A percentile compares a stretch with the other conserved stretches of the same genome.
These are phyloP conservation scores for Laticauda colubrina DNA, from an alignment of 2,113 vertebrate species.

Conservation along the genomic window DNA sequence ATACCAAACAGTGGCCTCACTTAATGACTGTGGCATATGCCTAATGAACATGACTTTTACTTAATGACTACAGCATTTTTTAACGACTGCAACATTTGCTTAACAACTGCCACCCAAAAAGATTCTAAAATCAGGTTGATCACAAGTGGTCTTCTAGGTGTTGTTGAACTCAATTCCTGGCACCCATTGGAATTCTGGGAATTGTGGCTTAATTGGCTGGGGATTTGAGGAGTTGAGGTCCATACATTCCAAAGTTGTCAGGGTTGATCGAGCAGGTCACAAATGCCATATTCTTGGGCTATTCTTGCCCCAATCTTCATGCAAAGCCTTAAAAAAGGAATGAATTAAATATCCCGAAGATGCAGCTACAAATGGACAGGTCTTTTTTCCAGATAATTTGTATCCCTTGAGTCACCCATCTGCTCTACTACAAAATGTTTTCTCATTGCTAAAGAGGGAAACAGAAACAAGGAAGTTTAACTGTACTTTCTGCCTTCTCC, in stretches of 20 bases:
- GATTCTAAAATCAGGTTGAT: not conserved
- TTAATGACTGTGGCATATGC: not conserved
- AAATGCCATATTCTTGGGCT: not conserved
- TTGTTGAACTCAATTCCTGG: not conserved
- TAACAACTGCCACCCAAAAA: not conserved
- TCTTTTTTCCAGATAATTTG: conserved; percentile 37
- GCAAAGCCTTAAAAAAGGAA: conserved; percentile 6
- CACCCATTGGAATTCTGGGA: not conserved
- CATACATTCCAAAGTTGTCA: not conserved
- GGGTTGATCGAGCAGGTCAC: not conserved
- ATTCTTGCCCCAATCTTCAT: not conserved
- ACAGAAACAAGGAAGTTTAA: not conserved
- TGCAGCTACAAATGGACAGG: conserved; percentile 13
- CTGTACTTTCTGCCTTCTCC: not conserved
- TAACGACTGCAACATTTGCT: not conserved
- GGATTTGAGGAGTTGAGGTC: not conserved
- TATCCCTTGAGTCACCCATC: conserved; percentile 45
- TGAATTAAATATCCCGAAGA: conserved; percentile 17
- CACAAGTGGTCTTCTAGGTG: not conserved
- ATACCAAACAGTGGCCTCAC: not conserved
- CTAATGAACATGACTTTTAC: not conserved
- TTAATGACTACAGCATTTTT: not conserved
- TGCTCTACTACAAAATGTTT: conserved; percentile 38
- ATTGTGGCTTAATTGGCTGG: not conserved
- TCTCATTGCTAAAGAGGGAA: not conserved